Base-by-base conservation (phyloP, 2,888 invertebrate genomes). In the Molorchus minor region DNA sequence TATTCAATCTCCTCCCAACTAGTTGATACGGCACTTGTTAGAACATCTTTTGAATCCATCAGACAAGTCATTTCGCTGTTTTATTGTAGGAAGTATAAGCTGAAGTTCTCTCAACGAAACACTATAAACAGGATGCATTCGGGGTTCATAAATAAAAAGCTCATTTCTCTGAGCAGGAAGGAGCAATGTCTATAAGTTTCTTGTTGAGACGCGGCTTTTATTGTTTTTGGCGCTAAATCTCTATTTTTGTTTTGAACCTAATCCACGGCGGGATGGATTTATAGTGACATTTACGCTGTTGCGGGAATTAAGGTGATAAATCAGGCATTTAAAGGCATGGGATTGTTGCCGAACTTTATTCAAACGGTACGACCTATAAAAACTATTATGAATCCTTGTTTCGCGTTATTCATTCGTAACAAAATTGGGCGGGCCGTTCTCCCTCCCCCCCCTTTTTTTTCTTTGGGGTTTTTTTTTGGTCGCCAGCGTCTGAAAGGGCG, bases 51-150 rank as follows among this genome's bases (percentile, higher is more conserved):
- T 19, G 46, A 51, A 54, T 44, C 59, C 65, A 46, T 64, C 58
- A 58, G 53, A 55, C 56, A 55, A 57, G 53, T 55, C 54, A 46
- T 58, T 65, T 57, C 56, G 64, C 56, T 56, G 58, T 64, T 66
- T 66, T 68, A 65, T 68, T 66, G 33, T 33, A 33, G 33, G 33
- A 33, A 58, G 30, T 56, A 29, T 30, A 30, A 46, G 33, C 59
- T 47, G 57, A 60, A 58, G 62, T 38, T 43, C 62, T 21, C 56
- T 55, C 46, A 40, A 40, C 40, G 54, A 40, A 55, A 61, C 58
- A 56, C 46, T 63, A 65, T 63, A 69, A 65, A 66, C 65, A 64
- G 65, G 61, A 68, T 66, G 65, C 57, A 61, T 63, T 64, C 47
- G 56, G 45, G 58, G 54, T 56, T 53, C 55, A 58, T 62, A 69